Evolutionary conservation across 92 coral and sea anemone species (phyloP).

Genomic region (Desmophyllum pertusum): DNA sequence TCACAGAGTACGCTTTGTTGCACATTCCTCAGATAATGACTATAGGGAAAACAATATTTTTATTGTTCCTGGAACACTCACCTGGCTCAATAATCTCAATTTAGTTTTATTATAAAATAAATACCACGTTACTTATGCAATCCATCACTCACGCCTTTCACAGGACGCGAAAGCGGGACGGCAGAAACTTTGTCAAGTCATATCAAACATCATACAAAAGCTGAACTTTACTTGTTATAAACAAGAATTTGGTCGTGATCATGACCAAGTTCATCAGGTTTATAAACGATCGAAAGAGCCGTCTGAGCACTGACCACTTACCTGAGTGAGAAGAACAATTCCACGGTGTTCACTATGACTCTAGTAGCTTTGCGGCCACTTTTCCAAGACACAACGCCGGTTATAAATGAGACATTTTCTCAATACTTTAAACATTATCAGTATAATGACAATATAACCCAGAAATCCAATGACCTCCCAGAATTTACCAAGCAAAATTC

Average conservation of each 20-base stretch:
- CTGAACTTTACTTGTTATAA: too few relatives aligned
- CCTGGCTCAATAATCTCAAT: not conserved
- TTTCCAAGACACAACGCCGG: not conserved
- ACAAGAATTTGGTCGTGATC: too few relatives aligned
- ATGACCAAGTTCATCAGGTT: too few relatives aligned
- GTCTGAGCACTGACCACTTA: too few relatives aligned
- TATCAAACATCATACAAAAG: not conserved
- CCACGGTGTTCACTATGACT: too few relatives aligned
- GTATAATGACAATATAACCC: not conserved
- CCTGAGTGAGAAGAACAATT: not conserved
- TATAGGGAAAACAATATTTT: not conserved
- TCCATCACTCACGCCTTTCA: not conserved
- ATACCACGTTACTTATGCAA: constrained; percentile 1
- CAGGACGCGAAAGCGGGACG: not conserved
- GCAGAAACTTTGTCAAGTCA: too few relatives aligned
- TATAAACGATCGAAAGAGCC: not conserved
- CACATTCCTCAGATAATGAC: too few relatives aligned
- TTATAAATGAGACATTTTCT: not conserved
- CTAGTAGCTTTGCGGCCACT: not conserved
- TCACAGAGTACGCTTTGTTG: too few relatives aligned
- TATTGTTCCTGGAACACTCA: not conserved
- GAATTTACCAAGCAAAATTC: constrained; percentile 9
- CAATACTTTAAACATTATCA: not conserved
- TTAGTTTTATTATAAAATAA: not conserved
- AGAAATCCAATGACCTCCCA: constrained; percentile 9